Evolutionary conservation across 2,888 invertebrate genomes (phyloP).

Genomic region (Amphipoea lucens): DNA sequence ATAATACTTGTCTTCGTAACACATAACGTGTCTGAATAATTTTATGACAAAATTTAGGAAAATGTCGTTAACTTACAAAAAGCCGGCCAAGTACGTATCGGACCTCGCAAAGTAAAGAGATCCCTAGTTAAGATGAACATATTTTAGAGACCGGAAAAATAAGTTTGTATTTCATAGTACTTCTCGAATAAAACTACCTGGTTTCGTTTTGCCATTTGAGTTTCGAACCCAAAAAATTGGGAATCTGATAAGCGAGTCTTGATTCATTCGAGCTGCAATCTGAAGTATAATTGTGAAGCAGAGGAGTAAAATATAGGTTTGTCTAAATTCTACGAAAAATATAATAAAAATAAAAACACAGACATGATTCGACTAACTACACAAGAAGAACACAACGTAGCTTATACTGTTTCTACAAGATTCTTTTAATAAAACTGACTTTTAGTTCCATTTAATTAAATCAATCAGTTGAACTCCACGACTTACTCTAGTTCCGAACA

Average conservation of each 20-base stretch:
- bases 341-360: not conserved
- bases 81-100: not conserved
- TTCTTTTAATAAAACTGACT: not conserved
- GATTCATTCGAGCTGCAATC: not conserved
- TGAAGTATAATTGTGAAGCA: too few relatives aligned
- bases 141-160: not conserved
- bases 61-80: not conserved
- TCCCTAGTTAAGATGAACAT: not conserved
- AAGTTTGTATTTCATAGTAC: not conserved
- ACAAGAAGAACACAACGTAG: not conserved
- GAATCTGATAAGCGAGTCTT: not conserved
- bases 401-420: not conserved
- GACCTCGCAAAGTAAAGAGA: too few relatives aligned
- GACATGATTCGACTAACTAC: not conserved
- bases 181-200: not conserved
- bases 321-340: too few relatives aligned
- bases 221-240: not conserved
- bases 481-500: slow-evolving; percentile 22
- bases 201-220: not conserved
- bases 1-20: not conserved
- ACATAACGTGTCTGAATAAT: not conserved
- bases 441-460: not conserved
- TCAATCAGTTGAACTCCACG: slow-evolving; percentile 20
- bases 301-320: too few relatives aligned
- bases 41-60: not conserved